Base-by-base conservation (phyloP, 2,113 vertebrate genomes). In the Hystrix brachyura region DNA sequence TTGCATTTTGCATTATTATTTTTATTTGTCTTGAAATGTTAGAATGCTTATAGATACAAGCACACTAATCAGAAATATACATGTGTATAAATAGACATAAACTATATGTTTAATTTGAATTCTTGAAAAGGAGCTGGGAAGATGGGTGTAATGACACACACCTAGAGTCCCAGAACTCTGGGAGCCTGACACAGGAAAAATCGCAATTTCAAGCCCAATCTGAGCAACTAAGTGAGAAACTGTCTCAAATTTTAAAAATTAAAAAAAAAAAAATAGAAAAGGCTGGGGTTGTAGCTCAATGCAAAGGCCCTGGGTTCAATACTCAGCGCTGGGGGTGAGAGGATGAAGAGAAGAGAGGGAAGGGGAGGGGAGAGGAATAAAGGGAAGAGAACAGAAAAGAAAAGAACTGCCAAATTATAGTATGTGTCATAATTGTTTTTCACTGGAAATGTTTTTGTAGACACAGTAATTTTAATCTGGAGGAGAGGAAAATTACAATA, bases 11-110 rank as follows among this genome's bases (percentile, higher is more conserved):
- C 8, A 71, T 46, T 62, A 64, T 62, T 69, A 62, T 62, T 84
- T 83, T 86, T n/a, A 29, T 59, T 81, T 91, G 9, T 87, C 57
- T 64, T 64, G 48, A 90, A 79, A 65, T 79, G 10, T 94, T 92
- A 91, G 32, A 80, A 62, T 79, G n/a, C 6, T 60, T 32, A 94
- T 71, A 85, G 51, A 84, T 38, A 38, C 38, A 38, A 38, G 38
- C 38, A 38, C 38, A 74, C 5, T 87, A 87, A 32, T 15, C 78
- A 81, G 8, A 86, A 7, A 46, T 18, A 60, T 14, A 9, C 13
- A 32, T 51, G 3, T 10, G 27, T 0, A 62, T 76, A 32, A 10
- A n/a, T 8, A 64, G 2, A 80, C 25, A 34, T 59, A 69, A 60
- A 17, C 2, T 72, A 55, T 60, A 76, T 12, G 25, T 65, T 86